Base-by-base conservation (phyloP, 2,888 invertebrate genomes). In the Notodonta ziczac region DNA sequence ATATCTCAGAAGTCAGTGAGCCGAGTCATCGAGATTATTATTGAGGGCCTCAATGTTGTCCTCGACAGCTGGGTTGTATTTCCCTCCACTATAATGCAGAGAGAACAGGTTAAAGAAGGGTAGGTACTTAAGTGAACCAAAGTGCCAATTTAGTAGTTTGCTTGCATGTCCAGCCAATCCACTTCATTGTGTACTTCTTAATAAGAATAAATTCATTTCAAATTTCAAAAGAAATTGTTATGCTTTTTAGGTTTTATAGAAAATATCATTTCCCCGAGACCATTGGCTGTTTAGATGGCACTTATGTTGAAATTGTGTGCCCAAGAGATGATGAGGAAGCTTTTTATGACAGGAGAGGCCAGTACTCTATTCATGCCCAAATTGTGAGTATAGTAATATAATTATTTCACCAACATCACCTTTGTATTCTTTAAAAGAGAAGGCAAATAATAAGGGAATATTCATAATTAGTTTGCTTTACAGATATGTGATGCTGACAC, bases 1-100 rank as follows among this genome's bases (percentile, higher is more conserved):
- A 85, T 88, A 67, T 88, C 87, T 6, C 87, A 88, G 62, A 87
- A 88, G 62, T 87, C 87, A 58, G 86, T 87, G 14, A 87, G 87
- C 66, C 60, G 87, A 62, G 74, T 86, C 4, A 85, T 88, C 59
- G 85, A 83, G 62, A 74, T 82, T 56, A 70, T 87, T n/a, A 77
- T 88, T 61, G 87, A 88, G 68, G 86, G 84, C 2, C 72, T 88
- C 0, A 88, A 87, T 66, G 58, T 79, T 60, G 78, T 86, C 10
- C 74, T 87, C 13, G 72, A 87, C 63, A 66, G 81, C 55, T 86
- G 82, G 73, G 66, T 88, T 5, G 71, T 83, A 51, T 88, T 87
- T 61, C 87, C 86, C 9, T 69, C 81, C 53, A 74, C 76, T 61
- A 56, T 71, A 24, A 50, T 64, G 7, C 85, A 86, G 35, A 84